Conservation (phyloP, 2,113 vertebrate genomes). For the human region DNA sequence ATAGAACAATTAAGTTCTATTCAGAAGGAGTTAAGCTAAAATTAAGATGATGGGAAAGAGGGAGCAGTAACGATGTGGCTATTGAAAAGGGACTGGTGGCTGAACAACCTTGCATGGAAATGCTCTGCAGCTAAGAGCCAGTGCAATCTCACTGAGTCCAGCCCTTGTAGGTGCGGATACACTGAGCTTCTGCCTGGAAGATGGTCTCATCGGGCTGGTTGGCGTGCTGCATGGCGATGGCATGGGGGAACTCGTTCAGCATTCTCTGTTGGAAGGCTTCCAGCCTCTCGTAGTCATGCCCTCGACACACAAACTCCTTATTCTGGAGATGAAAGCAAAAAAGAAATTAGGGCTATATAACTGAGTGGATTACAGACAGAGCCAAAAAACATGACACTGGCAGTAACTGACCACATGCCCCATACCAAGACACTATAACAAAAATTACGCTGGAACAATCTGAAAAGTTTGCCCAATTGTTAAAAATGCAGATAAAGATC, state of each 20-base stretch:
- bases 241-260: slow-evolving; percentile 98
- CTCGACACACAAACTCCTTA: slow-evolving; percentile 99
- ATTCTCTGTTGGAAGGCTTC: slow-evolving; percentile 99
- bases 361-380: background rate
- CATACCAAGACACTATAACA: background rate
- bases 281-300: slow-evolving; percentile 98
- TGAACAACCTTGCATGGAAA: background rate
- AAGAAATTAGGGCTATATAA: background rate
- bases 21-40: background rate
- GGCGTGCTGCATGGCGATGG: slow-evolving; percentile 99
- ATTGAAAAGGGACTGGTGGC: background rate
- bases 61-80: background rate
- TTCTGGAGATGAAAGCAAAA: slow-evolving; percentile 86
- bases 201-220: slow-evolving; percentile 99
- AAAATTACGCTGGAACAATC: background rate
- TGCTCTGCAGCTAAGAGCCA: background rate
- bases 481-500: background rate
- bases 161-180: slow-evolving; percentile 88
- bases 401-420: background rate
- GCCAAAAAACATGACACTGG: background rate
- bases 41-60: background rate
- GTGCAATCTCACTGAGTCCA: accelerated
- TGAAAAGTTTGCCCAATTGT: background rate
- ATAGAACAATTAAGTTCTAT: background rate
- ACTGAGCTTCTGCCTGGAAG: slow-evolving; percentile 98